Base-by-base conservation (phyloP, 2,113 vertebrate species). In the Barnardius zonarius region DNA sequence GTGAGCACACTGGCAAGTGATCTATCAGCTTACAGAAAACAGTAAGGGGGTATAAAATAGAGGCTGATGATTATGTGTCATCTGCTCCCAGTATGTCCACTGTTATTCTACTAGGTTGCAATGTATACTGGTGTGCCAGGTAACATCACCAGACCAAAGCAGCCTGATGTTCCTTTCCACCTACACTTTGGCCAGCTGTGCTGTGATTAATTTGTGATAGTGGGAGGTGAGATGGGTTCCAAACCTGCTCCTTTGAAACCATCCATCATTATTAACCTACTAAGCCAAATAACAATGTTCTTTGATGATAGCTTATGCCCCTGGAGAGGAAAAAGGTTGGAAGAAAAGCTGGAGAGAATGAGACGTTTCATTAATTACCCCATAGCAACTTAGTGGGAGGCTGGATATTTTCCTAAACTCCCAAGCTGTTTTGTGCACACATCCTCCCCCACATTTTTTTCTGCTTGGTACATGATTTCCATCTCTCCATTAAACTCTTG, bases 381-480 rank as follows among this genome's bases (percentile, higher is more conserved):
- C 88, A 87, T 37, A 94, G 83, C 84, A 93, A 84, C 93, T 93
- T 37, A 48, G 91, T 93, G 66, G 95, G 88, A 95, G 91, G 91
- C 83, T 95, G 92, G 81, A 87, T 86, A 52, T 91, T 96, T 95
- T 95, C 95, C 95, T 87, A 89, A 95, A 92, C 91, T 93, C 88
- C 83, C 49, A 31, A 66, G 49, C 48, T 95, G 90, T 84, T 92
- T 87, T 31, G 67, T 92, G 86, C 86, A 94, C 80, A 81, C 62
- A 82, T 91, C 92, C 83, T 91, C 91, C 96, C 81, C 80, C 67
- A 57, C 95, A 90, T 91, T 95, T 94, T 75, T 90, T 89, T 79
- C 78, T 92, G 8, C 80, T 92, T 82, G 86, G 86, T 85, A 73
- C 69, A 23, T 83, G 39, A 87, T 96, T 97, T 97, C 95, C 96